Conservation (phyloP, 2,888 invertebrate genomes). For the Disparrhopalites patrizii region DNA sequence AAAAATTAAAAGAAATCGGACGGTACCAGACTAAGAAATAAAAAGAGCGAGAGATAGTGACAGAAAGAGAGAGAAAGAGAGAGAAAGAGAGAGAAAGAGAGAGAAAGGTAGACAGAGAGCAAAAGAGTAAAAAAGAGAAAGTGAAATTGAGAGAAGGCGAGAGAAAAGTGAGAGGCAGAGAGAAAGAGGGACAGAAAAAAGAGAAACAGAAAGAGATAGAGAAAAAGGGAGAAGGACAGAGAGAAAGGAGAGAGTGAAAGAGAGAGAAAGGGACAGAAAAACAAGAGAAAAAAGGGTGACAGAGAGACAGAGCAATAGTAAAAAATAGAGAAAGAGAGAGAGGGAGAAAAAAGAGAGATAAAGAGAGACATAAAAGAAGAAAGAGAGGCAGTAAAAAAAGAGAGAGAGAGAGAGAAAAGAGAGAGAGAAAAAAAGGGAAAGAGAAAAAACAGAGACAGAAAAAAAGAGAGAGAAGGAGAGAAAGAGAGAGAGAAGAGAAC, state of each 20-base stretch:
- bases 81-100: no score
- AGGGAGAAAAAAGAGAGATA: not conserved
- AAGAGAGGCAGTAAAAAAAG: no score
- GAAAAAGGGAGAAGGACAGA: not conserved
- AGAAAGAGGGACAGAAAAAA: not conserved
- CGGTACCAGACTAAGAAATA: no score
- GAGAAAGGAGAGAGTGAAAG: not conserved
- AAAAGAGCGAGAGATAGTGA: no score
- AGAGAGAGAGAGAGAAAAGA: constrained; percentile 19
- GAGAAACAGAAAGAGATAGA: not conserved
- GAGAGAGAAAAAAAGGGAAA: not conserved
- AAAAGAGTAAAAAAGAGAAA: no score
- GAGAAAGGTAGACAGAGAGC: no score
- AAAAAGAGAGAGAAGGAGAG: not conserved
- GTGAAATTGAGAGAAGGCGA: no score
- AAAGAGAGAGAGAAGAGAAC: not conserved
- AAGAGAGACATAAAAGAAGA: no score
- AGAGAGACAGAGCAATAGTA: not conserved
- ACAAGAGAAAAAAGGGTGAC: not conserved
- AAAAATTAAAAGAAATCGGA: no score
- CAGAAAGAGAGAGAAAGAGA: no score
- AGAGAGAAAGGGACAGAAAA: not conserved
- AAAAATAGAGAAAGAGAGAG: not conserved
- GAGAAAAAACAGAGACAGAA: not conserved
- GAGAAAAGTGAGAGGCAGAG: not conserved